These are phyloP conservation scores for Lumbricus terrestris DNA, from an alignment of 2,888 invertebrate species.

Conservation along the genomic window DNA sequence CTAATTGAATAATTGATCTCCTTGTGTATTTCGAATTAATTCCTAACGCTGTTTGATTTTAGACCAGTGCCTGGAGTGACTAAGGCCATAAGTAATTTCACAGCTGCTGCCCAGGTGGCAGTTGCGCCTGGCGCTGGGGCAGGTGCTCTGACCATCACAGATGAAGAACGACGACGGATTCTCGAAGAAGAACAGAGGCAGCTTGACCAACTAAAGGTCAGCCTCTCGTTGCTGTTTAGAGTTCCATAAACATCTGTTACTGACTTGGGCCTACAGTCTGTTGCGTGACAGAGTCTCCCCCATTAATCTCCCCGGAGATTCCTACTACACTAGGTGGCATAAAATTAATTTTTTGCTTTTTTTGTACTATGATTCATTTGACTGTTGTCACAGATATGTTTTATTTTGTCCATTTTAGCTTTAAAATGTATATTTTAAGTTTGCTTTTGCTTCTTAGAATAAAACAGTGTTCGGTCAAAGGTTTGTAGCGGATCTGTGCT, in stretches of 20 bases:
- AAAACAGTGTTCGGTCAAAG: too few relatives aligned
- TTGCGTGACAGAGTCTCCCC: too few relatives aligned
- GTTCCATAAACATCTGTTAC: not conserved
- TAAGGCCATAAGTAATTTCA: slow-evolving; percentile 50
- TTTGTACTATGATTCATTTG: not conserved
- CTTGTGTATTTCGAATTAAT: slow-evolving; percentile 24
- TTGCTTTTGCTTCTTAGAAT: too few relatives aligned
- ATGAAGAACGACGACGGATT: slow-evolving; percentile 78
- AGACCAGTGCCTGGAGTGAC: slow-evolving; percentile 50
- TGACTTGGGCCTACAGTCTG: too few relatives aligned
- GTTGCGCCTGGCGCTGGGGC: slow-evolving; percentile 23
- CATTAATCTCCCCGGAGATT: too few relatives aligned
- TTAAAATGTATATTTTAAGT: too few relatives aligned
- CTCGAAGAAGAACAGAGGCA: slow-evolving; percentile 94
- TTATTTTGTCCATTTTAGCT: too few relatives aligned
- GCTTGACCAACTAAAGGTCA: slow-evolving; percentile 87
- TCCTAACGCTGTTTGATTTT: not conserved
- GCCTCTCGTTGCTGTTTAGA: not conserved
- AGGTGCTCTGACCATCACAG: slow-evolving; percentile 67
- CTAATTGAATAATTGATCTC: not conserved
- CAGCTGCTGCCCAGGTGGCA: slow-evolving; percentile 26
- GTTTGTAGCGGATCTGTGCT: not conserved
- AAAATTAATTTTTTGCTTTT: too few relatives aligned
- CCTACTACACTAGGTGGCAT: too few relatives aligned
- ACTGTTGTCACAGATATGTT: not conserved